These are phyloP conservation scores for Pasiphila rectangulata DNA, from an alignment of 2,888 invertebrate species.

Conservation along the genomic window DNA sequence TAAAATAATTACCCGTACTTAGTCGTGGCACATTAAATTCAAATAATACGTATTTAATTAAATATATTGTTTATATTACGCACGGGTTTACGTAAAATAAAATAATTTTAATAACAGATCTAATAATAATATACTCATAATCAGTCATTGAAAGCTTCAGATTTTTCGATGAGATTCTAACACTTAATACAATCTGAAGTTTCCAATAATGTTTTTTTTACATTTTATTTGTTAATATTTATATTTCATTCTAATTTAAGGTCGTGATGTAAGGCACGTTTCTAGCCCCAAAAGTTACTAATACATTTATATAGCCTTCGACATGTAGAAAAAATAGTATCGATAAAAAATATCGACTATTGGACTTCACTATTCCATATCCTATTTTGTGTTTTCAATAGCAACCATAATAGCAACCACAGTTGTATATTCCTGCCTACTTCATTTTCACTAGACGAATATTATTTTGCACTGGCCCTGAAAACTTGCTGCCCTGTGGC, in stretches of 20 bases:
- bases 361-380: constrained; percentile 10
- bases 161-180: constrained; percentile 69
- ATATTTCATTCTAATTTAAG: constrained; percentile 31
- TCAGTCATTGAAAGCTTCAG: constrained; percentile 80
- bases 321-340: not conserved
- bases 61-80: constrained; percentile 40
- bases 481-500: constrained; percentile 53
- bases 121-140: constrained; percentile 57
- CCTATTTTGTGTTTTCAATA: not conserved
- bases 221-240: constrained; percentile 35
- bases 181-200: constrained; percentile 68
- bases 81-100: constrained; percentile 47
- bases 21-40: constrained; percentile 64
- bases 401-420: not conserved
- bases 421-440: no score
- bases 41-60: constrained; percentile 46
- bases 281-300: not conserved
- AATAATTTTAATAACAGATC: constrained; percentile 57
- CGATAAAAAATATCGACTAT: constrained; percentile 4
- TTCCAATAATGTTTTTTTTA: constrained; percentile 67
- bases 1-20: constrained; percentile 67
- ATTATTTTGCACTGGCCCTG: constrained; percentile 61
- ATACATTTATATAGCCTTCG: not conserved
- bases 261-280: constrained; percentile 14
- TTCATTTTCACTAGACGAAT: no score